These are phyloP conservation scores for Astreopora myriophthalma DNA, from an alignment of 64 coral and sea anemone genomes.

Conservation along the genomic window DNA sequence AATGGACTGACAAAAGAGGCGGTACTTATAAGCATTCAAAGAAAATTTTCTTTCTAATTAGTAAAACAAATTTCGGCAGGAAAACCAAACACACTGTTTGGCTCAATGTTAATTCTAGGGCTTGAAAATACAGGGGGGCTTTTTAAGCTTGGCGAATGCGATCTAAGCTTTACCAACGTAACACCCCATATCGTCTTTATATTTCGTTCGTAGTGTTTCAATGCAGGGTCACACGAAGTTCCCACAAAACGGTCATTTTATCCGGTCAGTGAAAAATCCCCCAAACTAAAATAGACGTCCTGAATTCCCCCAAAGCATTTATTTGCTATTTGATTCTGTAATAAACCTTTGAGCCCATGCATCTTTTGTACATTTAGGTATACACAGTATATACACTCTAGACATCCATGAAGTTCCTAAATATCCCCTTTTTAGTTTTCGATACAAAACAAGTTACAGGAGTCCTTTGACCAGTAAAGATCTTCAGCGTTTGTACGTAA, in stretches of 20 bases:
- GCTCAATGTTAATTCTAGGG: not conserved
- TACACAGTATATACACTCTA: slow-evolving; percentile 33
- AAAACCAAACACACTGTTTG: slow-evolving; percentile 3
- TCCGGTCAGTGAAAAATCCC: too few species aligned
- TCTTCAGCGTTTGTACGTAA: too few species aligned
- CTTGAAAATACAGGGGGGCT: not conserved
- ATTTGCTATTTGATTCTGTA: not conserved
- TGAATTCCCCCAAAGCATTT: too few species aligned
- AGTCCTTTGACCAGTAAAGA: not conserved
- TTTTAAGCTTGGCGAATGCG: not conserved
- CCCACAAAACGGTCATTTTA: not conserved
- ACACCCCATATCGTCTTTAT: not conserved
- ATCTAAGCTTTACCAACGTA: not conserved
- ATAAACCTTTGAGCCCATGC: not conserved
- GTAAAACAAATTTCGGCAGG: slow-evolving; percentile 43
- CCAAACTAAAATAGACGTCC: not conserved
- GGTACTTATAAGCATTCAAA: not conserved
- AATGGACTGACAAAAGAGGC: slow-evolving; percentile 27
- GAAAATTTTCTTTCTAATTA: slow-evolving; percentile 12
- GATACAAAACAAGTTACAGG: not conserved
- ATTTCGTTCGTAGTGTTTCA: not conserved
- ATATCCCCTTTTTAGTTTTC: not conserved
- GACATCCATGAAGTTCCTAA: not conserved
- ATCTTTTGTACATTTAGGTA: not conserved
- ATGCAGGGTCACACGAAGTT: not conserved